phyloP scores from a whole-genome alignment of 2,888 invertebrate species.

The Digitonthophagus gazella region DNA sequence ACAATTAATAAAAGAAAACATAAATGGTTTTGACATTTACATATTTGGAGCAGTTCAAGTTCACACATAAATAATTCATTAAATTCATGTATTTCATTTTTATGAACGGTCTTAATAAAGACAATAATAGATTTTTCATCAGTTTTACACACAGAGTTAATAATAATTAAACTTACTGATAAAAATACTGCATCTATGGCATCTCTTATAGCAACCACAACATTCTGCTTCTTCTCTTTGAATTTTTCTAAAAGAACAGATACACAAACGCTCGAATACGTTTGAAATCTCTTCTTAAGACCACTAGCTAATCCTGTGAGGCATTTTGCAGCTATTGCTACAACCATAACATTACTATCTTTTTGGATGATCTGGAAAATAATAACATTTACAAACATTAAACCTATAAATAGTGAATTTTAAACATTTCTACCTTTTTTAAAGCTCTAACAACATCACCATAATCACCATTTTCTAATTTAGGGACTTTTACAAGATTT shows the following conservation, averaged over 20 bases:
- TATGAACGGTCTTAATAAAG: too few species aligned
- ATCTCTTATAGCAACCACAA: slow-evolving; percentile 82
- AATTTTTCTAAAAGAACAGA: slow-evolving; percentile 89
- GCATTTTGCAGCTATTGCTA: slow-evolving; percentile 82
- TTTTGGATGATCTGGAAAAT: slow-evolving; percentile 78
- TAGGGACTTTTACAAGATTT: slow-evolving; percentile 74
- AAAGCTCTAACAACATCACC: slow-evolving; percentile 83
- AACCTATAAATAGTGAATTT: not conserved
- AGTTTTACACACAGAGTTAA: not conserved
- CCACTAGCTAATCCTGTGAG: slow-evolving; percentile 80
- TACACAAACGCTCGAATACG: slow-evolving; percentile 76
- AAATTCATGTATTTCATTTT: too few species aligned
- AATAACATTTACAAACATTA: slow-evolving; percentile 13
- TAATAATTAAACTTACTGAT: slow-evolving; percentile 57
- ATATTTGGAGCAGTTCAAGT: too few species aligned
- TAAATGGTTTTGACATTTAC: too few species aligned
- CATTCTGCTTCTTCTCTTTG: slow-evolving; percentile 93
- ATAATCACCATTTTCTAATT: slow-evolving; percentile 89
- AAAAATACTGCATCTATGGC: slow-evolving; percentile 87
- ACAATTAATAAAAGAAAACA: too few species aligned
- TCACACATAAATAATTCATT: too few species aligned
- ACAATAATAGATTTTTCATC: not conserved
- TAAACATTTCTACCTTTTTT: slow-evolving; percentile 66
- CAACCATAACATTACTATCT: slow-evolving; percentile 93
- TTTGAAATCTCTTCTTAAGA: slow-evolving; percentile 81